These are phyloP conservation scores for Danio tinwini DNA, from an alignment of 2,797 vertebrate genomes.

Conservation along the genomic window DNA sequence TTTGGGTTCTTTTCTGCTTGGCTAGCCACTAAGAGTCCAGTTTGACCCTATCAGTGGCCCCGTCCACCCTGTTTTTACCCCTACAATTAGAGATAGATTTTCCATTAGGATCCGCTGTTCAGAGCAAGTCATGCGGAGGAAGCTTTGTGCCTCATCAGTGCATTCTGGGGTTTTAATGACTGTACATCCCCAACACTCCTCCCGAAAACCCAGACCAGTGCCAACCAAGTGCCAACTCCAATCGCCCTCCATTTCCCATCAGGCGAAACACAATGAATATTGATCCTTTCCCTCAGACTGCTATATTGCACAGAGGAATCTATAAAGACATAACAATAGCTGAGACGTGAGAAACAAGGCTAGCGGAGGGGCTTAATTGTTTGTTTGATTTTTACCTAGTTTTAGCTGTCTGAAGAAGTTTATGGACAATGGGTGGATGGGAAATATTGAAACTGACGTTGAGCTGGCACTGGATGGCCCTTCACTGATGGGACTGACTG, in stretches of 20 bases:
- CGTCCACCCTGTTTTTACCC: constrained; percentile 64
- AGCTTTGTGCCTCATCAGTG: constrained; percentile 57
- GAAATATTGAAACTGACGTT: constrained; percentile 36
- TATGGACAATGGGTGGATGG: neutral
- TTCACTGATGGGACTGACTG: neutral
- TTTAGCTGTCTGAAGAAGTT: constrained; percentile 12
- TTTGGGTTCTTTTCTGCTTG: constrained; percentile 37
- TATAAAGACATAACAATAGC: neutral
- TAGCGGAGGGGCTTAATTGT: neutral
- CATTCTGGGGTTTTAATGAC: constrained; percentile 66
- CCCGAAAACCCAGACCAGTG: constrained; percentile 30
- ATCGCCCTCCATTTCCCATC: constrained; percentile 40
- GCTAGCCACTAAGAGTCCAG: constrained; percentile 45
- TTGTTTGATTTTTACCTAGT: constrained; percentile 23
- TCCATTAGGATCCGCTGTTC: constrained; percentile 67
- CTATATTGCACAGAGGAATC: constrained; percentile 1
- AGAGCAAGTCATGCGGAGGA: constrained; percentile 66
- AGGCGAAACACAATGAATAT: constrained; percentile 36
- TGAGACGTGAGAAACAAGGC: neutral
- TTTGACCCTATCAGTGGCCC: constrained; percentile 52
- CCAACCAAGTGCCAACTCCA: constrained; percentile 16
- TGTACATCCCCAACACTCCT: constrained; percentile 54
- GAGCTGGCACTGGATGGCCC: neutral
- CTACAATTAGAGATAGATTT: constrained; percentile 71
- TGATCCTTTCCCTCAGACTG: constrained; percentile 12